Evolutionary conservation across 2,888 invertebrate species (phyloP).

Genomic region (Pterostichus niger): DNA sequence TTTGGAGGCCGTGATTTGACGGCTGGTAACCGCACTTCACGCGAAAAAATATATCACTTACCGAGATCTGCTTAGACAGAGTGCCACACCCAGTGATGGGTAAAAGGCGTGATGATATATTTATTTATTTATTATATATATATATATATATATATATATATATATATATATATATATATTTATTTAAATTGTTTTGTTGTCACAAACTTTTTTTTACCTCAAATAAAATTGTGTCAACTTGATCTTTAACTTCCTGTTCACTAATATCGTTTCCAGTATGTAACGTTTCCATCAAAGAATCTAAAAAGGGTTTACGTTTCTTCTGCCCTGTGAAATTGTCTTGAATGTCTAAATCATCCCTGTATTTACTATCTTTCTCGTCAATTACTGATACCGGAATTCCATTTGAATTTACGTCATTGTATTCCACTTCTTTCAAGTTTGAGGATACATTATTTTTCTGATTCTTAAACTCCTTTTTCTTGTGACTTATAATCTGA

Average conservation of each 20-base stretch:
- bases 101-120: too few species aligned
- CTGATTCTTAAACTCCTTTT: conserved; percentile 82
- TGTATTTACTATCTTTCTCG: conserved; percentile 71
- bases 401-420: conserved; percentile 22
- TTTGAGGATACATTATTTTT: conserved; percentile 22
- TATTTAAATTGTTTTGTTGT: too few species aligned
- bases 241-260: conserved; percentile 89
- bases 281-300: conserved; percentile 89
- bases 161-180: too few species aligned
- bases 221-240: conserved; percentile 93
- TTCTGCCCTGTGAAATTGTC: conserved; percentile 88
- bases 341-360: conserved; percentile 89
- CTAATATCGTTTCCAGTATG: conserved; percentile 85
- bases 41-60: too few species aligned
- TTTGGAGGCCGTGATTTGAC: too few species aligned
- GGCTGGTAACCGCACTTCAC: too few species aligned
- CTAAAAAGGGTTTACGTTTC: conserved; percentile 91
- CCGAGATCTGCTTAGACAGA: too few species aligned
- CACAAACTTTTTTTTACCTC: conserved; percentile 79
- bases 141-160: too few species aligned
- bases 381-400: background rate
- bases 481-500: conserved; percentile 85
- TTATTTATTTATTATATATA: too few species aligned
- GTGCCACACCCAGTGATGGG: too few species aligned
- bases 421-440: conserved; percentile 46